A percentile compares a stretch with the other conserved stretches of the same genome.
phyloP scores from a whole-genome alignment of 35 echinoderm and acorn worm species.

The Lytechinus pictus region DNA sequence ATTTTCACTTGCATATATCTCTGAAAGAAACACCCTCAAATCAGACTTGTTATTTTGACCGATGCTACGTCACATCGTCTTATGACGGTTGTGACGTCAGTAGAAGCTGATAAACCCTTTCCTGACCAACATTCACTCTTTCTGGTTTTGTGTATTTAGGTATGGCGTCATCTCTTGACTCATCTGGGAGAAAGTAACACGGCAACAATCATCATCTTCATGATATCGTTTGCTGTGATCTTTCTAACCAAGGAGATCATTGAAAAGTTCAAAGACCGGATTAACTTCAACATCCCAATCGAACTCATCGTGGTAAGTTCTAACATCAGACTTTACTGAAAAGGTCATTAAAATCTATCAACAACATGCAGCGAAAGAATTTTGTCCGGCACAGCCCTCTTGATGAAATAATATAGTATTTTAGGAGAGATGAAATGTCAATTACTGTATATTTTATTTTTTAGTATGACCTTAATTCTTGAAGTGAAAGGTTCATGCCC shows the following conservation, averaged over 20 bases:
- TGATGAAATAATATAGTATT: no score
- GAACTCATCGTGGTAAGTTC: slow-evolving; percentile 46
- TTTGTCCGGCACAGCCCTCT: no score
- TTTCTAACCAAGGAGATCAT: slow-evolving; percentile 35
- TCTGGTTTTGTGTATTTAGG: background rate
- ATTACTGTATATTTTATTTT: no score
- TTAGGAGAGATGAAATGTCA: no score
- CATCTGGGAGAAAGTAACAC: background rate
- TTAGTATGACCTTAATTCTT: no score
- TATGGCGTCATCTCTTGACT: background rate
- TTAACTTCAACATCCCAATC: slow-evolving; percentile 45
- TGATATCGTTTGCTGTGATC: background rate
- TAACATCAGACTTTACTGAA: background rate
- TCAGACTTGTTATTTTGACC: background rate
- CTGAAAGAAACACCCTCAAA: background rate
- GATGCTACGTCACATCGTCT: background rate
- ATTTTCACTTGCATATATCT: background rate
- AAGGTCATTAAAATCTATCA: background rate
- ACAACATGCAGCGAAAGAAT: no score
- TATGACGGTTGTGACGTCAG: background rate
- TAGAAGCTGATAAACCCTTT: background rate
- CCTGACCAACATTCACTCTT: background rate
- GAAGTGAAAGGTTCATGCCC: no score
- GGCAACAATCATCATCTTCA: slow-evolving; percentile 45
- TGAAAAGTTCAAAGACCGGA: slow-evolving; percentile 30